Evolutionary conservation across 2,797 vertebrate species (phyloP).

Genomic region (Lagorchestes hirsutus): DNA sequence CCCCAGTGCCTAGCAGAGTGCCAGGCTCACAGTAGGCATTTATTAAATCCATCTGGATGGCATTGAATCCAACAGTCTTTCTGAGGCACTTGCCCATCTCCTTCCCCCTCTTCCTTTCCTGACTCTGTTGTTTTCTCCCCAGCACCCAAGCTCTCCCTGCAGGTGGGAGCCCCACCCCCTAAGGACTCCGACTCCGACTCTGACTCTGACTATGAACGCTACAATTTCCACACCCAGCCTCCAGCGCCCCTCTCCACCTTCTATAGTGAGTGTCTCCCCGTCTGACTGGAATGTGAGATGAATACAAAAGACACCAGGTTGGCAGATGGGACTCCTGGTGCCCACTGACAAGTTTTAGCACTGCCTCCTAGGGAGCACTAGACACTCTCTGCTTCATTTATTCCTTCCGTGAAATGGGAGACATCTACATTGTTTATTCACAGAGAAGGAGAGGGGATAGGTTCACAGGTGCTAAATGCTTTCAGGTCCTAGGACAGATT

Average conservation of each 20-base stretch:
- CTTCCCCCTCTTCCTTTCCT: not conserved
- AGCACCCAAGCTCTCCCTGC: conserved; percentile 56
- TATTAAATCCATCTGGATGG: not conserved
- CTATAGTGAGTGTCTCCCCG: conserved; percentile 82
- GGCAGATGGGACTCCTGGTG: not conserved
- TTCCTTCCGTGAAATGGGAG: not conserved
- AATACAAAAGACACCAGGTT: not conserved
- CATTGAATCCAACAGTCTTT: not conserved
- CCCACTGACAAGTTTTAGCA: not conserved
- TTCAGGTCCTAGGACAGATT: not conserved
- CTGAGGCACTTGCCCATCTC: not conserved
- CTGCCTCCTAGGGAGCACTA: not conserved
- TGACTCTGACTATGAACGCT: conserved; percentile 84
- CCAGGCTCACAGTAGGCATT: not conserved
- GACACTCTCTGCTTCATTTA: not conserved
- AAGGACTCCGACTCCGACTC: conserved; percentile 69
- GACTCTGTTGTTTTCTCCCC: conserved; percentile 64
- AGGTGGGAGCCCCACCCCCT: not conserved
- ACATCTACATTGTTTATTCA: no score
- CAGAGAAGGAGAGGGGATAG: not conserved
- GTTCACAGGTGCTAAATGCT: not conserved
- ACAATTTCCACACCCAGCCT: conserved; percentile 84
- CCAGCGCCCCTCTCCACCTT: conserved; percentile 86
- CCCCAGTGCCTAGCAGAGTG: not conserved
- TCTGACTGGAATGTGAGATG: not conserved